Base-by-base conservation (phyloP, 37 sponge, comb jelly and placozoan species). In the Halisarca cf. caerulea region DNA sequence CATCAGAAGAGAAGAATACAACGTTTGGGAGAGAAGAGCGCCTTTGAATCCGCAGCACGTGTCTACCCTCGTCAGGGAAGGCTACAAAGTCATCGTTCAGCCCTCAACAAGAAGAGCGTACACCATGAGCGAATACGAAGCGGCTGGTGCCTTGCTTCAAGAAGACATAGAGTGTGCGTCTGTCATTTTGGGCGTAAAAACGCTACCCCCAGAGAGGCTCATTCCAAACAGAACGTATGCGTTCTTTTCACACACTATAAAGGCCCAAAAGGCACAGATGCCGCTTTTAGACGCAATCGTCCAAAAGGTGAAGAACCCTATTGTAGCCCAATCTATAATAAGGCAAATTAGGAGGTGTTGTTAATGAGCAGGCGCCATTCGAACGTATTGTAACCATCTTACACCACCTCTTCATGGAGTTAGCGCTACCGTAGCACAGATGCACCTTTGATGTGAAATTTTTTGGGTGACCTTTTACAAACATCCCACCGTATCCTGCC, bases 181-280 rank as follows among this genome's bases (percentile, higher is more conserved):
- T 24, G 58, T 78, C n/a, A 95, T 99, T 20, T 34, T 99, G 35
- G 96, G 93, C 42, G 92, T 94, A 37, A 95, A 98, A 64, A 77
- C 82, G 35, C 42, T 84, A 27, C 90, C 94, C 30, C 24, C 93
- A 0, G 90, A 95, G 0, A 36, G 62, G 28, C 73, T 97, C 18
- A 81, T 95, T 0, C 86, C 93, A 0, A 82, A 91, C 79, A 95
- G 93, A 80, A 97, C 94, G 40, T 96, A 93, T 68, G 87, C 89
- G 37, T 88, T 99, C 88, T 99, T 99, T 86, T 99, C 99, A 1
- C 99, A 99, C 90, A 99, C 99, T 41, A 96, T 96, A 80, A 99
- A 99, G 51, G 99, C 93, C 11, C 99, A 99, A 86, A 78, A 89
- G 57, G 95, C 89, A 23, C 95, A 94, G 72, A 96, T 99, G 97